Evolutionary conservation across 2,888 invertebrate genomes (phyloP).

Genomic region (Tortrix viridana): DNA sequence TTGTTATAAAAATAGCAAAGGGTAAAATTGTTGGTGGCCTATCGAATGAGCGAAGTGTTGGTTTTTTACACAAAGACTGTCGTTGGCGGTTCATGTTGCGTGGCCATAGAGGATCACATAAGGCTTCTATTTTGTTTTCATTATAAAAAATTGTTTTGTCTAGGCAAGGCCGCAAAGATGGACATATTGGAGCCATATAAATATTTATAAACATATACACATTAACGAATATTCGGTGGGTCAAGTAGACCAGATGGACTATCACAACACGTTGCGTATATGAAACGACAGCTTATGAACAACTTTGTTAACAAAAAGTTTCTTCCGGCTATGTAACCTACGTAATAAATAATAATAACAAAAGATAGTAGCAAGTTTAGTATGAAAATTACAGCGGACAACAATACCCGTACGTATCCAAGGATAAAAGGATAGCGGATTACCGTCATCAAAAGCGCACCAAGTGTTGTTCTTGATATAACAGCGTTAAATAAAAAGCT

Average conservation of each 20-base stretch:
- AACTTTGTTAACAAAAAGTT: constrained; percentile 22
- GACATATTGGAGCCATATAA: too few species aligned
- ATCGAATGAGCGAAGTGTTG: constrained; percentile 55
- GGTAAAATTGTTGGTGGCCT: constrained; percentile 54
- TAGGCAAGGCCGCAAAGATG: too few species aligned
- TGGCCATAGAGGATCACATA: neutral
- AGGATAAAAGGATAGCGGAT: constrained; percentile 68
- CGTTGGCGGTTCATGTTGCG: constrained; percentile 1
- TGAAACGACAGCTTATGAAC: constrained; percentile 11
- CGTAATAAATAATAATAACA: constrained; percentile 30
- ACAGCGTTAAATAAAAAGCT: constrained; percentile 80
- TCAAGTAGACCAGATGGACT: neutral
- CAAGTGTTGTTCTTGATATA: constrained; percentile 77
- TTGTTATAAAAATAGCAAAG: constrained; percentile 59
- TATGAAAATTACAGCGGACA: constrained; percentile 27
- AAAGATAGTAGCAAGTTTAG: constrained; percentile 41
- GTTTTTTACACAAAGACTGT: constrained; percentile 46
- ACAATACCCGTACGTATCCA: constrained; percentile 36
- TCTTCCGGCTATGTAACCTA: constrained; percentile 7
- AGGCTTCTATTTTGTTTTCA: neutral
- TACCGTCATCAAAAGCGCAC: constrained; percentile 71
- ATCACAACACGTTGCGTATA: constrained; percentile 8
- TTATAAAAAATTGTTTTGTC: too few species aligned
- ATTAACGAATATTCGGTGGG: too few species aligned
- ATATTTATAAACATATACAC: too few species aligned